Evolutionary conservation across 2,888 invertebrate genomes (phyloP).

Genomic region (Cataglyphis albicans): DNA sequence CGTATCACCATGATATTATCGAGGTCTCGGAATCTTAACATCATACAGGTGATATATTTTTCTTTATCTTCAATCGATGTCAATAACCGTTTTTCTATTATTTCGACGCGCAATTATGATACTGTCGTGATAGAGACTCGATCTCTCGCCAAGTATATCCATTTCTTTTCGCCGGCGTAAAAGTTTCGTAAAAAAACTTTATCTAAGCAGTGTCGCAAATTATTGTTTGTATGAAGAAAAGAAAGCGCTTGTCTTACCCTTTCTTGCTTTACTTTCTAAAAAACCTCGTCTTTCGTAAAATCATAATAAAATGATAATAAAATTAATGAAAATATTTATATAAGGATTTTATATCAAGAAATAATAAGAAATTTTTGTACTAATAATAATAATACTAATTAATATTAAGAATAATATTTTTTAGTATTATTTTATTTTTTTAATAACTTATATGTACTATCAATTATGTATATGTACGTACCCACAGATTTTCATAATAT

Average conservation of each 20-base stretch:
- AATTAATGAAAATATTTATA: background rate
- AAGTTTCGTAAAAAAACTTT: background rate
- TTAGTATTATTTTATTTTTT: too few relatives aligned
- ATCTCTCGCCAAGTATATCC: background rate
- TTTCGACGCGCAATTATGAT: constrained; percentile 14
- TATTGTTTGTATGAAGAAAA: background rate
- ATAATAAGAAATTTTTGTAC: background rate
- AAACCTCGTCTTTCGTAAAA: background rate
- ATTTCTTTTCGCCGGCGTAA: background rate
- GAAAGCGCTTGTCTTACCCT: background rate
- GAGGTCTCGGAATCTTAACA: constrained; percentile 49
- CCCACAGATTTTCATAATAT: too few relatives aligned
- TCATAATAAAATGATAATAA: constrained; percentile 2
- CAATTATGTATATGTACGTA: too few relatives aligned
- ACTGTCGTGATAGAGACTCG: constrained; percentile 20
- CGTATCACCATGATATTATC: background rate
- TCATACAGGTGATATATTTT: constrained; percentile 3
- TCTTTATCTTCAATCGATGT: background rate
- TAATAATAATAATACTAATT: too few relatives aligned
- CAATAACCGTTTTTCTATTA: constrained; percentile 5
- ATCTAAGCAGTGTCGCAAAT: background rate
- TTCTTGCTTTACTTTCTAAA: background rate
- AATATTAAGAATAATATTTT: too few relatives aligned
- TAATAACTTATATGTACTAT: too few relatives aligned
- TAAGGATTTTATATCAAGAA: background rate